Evolutionary conservation across 2,888 invertebrate species (phyloP), one percentile per base, ranked within the genome.

Genomic region (Chrysolina haemoptera): DNA sequence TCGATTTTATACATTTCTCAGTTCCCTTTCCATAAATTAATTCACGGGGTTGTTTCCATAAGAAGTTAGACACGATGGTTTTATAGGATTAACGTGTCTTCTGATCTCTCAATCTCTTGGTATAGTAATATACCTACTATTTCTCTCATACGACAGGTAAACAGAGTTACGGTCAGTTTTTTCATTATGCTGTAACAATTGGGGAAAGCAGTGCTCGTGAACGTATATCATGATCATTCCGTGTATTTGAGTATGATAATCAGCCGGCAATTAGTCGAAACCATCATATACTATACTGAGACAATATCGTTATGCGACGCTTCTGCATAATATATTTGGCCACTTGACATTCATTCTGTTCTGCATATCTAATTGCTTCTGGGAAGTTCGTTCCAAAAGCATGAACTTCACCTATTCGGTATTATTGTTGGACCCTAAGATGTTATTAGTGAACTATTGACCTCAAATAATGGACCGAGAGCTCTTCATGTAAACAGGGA

Each of bases 381-480:
- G 48, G 48, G 16, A 48, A 48, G 16, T 48, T 48, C 10, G 16
- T 6, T 3, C 48, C 16, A 3, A 9, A 48, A 48, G 48, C 16
- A 16, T 16, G 10, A 16, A n/a, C 16, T 16, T 48, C 48, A 16
- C 48, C 48, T 48, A 48, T 48, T 48, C 48, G 16, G 16, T 48
- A 10, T 48, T 48, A 48, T n/a, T 48, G 48, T 48, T 48, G 48
- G 16, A 10, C 48, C 16, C 48, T 48, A 10, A 48, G 48, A 48
- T 48, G 48, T 48, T 48, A 48, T 48, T 48, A 35, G 16, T 48
- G 48, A 14, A 48, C 48, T 48, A 8, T n/a, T 48, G 48, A n/a
- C 48, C 9, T n/a, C 48, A 48, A 14, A 48, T 9, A 48, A 16
- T 8, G 16, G 48, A 48, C 16, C 16, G 6, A 35, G 8, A 6